Evolutionary conservation across 2,113 vertebrate genomes (phyloP), one percentile per base, ranked within the genome.

Genomic region (Nothobranchius kuhntae): DNA sequence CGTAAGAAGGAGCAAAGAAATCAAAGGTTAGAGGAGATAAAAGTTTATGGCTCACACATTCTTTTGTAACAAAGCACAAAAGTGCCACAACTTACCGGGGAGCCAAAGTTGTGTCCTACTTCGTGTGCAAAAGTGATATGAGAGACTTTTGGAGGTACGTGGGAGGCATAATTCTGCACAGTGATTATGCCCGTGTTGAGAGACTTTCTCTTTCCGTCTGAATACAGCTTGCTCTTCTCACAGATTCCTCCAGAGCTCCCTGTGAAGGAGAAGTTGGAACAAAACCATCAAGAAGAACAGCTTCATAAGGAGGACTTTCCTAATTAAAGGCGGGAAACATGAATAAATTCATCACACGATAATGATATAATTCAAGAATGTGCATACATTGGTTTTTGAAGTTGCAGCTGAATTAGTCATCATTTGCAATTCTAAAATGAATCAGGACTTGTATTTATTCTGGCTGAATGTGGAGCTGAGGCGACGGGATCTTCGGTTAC

Each of bases 121-220:
- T 99, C 98, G 77, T 99, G 97, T 46, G 98, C 98, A 84, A 99
- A 99, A 57, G 98, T 99, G 78, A 99, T 99, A 73, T 99, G 98
- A 63, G 98, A 99, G 80, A 99, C 98, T 87, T 99, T 99, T 11
- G 98, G 96, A 44, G 98, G 98, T 4, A 99, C 98, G 17, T 99
- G 98, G 71, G 98, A 98, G 54, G 96, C 98, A 13, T 99, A 99
- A 87, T 99, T 99, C 92, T 99, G 97, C 52, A 99, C 98, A 12
- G 98, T 99, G 78, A 99, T 99, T 83, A 99, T 99, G 53, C 98
- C 97, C 30, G 98, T 99, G 92, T 99, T 99, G 72, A 99, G 90
- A 60, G 98, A 99, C 86, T 99, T 99, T 94, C 97, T 99, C 82
- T 99, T 99, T 3, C 97, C 97, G 64, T 99, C 98, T 0, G 98